Evolutionary conservation across 2,888 invertebrate genomes (phyloP), one percentile per base, ranked within the genome.

Genomic region (Mayetiola destructor): DNA sequence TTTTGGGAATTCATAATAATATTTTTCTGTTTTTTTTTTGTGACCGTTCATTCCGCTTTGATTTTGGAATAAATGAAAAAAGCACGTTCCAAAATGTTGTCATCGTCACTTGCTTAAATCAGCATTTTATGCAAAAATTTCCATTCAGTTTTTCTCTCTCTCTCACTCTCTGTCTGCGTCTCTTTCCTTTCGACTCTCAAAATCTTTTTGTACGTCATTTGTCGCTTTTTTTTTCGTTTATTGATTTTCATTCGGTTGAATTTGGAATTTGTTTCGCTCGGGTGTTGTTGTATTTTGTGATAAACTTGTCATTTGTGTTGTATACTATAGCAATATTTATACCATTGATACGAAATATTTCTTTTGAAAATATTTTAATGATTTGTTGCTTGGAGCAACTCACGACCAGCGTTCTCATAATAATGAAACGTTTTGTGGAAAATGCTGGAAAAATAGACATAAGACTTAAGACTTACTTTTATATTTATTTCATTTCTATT

Each of bases 11-110:
- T n/a, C n/a, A n/a, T n/a, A n/a, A n/a, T n/a, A 23, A 48, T 48
- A 27, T 48, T 48, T 48, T 27, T 48, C 27, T 27, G 27, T 27
- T 48, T 48, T 48, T 48, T 48, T 42, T 48, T 48, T 6, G n/a
- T n/a, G n/a, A n/a, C n/a, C n/a, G n/a, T n/a, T n/a, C n/a, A n/a
- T n/a, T n/a, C n/a, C n/a, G n/a, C n/a, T n/a, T n/a, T n/a, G n/a
- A n/a, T n/a, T n/a, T n/a, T n/a, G n/a, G n/a, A n/a, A n/a, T n/a
- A 12, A 48, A n/a, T 9, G 18, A 48, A 48, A 42, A 48, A 48
- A 48, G 48, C 48, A 48, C 48, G 48, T 48, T 48, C 48, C 48
- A 48, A 48, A n/a, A 48, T 48, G 27, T 48, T 48, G 48, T 48
- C 48, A 16, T 16, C 48, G 27, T 48, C 9, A n/a, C n/a, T 16